Evolutionary conservation across 2,888 invertebrate genomes (phyloP).

Genomic region (Chorisops tibialis): DNA sequence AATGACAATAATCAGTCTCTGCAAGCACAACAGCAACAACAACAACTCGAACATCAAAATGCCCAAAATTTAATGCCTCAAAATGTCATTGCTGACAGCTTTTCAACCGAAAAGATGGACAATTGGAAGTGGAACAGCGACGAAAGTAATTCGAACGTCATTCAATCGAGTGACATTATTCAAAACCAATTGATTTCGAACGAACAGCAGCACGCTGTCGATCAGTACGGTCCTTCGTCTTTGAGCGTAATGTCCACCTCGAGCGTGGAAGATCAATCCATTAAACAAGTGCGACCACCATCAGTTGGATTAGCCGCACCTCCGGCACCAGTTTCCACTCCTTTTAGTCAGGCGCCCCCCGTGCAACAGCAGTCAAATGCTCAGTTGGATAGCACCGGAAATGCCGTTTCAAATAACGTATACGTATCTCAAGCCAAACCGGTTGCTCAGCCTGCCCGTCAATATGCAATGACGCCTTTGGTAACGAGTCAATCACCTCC

Average conservation of each 20-base stretch:
- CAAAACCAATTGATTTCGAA: constrained; percentile 39
- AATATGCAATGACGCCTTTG: constrained; percentile 39
- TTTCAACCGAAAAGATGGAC: constrained; percentile 54
- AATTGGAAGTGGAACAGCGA: constrained; percentile 64
- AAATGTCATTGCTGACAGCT: constrained; percentile 59
- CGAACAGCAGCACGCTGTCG: constrained; percentile 38
- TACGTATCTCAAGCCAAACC: constrained; percentile 44
- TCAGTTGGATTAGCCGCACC: constrained; percentile 10
- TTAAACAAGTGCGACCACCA: neutral
- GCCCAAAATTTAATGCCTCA: constrained; percentile 17
- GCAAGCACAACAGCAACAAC: constrained; percentile 3
- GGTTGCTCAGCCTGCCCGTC: constrained; percentile 40
- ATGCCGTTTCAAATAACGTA: constrained; percentile 37
- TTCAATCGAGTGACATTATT: constrained; percentile 45
- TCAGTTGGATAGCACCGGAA: constrained; percentile 32
- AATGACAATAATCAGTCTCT: constrained; percentile 27
- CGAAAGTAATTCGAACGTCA: constrained; percentile 42
- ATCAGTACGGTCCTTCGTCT: constrained; percentile 35
- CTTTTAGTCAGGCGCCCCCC: neutral
- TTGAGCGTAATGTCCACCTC: neutral
- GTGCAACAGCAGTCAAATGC: constrained; percentile 6
- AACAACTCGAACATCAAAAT: constrained; percentile 25
- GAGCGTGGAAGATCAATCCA: neutral
- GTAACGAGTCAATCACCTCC: neutral
- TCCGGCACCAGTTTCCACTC: neutral